These are phyloP conservation scores for Brenthis ino DNA, from an alignment of 2,888 invertebrate species.

Conservation along the genomic window DNA sequence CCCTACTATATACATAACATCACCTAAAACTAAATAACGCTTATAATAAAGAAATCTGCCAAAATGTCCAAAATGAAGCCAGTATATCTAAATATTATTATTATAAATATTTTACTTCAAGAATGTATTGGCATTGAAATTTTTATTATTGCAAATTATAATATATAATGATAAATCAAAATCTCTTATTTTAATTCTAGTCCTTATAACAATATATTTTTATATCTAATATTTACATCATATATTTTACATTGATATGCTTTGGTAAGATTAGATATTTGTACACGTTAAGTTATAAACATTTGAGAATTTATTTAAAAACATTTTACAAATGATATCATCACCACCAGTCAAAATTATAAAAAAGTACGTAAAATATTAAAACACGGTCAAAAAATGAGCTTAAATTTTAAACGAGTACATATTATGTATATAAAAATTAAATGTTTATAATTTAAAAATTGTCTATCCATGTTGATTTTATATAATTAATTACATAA, in stretches of 20 bases:
- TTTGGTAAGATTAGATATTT: constrained; percentile 58
- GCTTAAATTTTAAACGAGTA: too few species aligned
- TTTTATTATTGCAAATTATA: neutral
- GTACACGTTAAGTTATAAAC: constrained; percentile 34
- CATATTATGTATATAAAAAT: too few species aligned
- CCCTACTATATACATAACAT: constrained; percentile 72
- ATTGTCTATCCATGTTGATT: too few species aligned
- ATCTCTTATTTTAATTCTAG: neutral
- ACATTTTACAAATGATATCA: too few species aligned
- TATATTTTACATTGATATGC: constrained; percentile 67
- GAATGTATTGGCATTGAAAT: constrained; percentile 1
- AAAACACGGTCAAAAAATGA: too few species aligned
- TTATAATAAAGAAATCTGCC: constrained; percentile 45
- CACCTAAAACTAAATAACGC: constrained; percentile 80
- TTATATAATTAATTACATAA: too few species aligned
- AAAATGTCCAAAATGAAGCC: constrained; percentile 15
- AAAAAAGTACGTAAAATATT: too few species aligned
- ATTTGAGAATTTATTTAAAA: too few species aligned
- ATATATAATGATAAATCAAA: constrained; percentile 4
- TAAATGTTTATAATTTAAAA: too few species aligned
- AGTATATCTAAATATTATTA: constrained; percentile 11
- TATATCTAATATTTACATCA: constrained; percentile 45
- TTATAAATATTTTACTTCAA: constrained; percentile 3
- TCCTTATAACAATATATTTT: constrained; percentile 5
- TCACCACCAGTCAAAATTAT: too few species aligned